Evolutionary conservation across 2,888 invertebrate genomes (phyloP), one percentile per base, ranked within the genome.

Genomic region (Ichneumoninae sp.): DNA sequence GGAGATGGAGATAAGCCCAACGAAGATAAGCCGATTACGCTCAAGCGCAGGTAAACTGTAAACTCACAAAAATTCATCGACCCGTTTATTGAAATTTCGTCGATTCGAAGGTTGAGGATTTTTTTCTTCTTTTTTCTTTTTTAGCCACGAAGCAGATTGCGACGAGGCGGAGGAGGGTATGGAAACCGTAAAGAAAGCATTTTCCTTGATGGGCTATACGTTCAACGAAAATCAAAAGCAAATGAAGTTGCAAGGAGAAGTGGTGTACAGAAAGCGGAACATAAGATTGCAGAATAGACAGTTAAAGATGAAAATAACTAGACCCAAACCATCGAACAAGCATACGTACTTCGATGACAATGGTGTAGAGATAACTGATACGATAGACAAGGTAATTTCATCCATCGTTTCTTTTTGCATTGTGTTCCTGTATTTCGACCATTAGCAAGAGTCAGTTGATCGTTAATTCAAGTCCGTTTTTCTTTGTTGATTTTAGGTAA

Each of bases 281-380:
- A 95, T 95, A 1, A 94, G 95, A 84, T 92, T 94, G 60, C 95
- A 95, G 88, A 95, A 95, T 90, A 93, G 95, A 22, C 94, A 94
- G 85, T 91, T 95, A 19, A 95, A 94, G 89, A 94, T 96, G 85
- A 92, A 92, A 88, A 84, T 91, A 16, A 90, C 82, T 66, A 94
- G 95, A 19, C 94, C 94, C 0, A 92, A 94, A 52, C 92, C 94
- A 75, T 93, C 92, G 72, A 93, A 95, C 7, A 95, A 94, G 88
- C 96, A 96, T 90, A 95, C 95, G 13, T 95, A 95, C 88, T 96
- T 96, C 88, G 96, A 96, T 90, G 96, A 96, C 68, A 96, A 96
- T 87, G 96, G 96, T 0, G 95, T 95, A 86, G 94, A 95, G 86
- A 92, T 94, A 54, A 90, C 92, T 2, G 94, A 92, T 78, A 91